phyloP scores from a whole-genome alignment of 2,113 vertebrate species.

The Lanius ludovicianus region DNA sequence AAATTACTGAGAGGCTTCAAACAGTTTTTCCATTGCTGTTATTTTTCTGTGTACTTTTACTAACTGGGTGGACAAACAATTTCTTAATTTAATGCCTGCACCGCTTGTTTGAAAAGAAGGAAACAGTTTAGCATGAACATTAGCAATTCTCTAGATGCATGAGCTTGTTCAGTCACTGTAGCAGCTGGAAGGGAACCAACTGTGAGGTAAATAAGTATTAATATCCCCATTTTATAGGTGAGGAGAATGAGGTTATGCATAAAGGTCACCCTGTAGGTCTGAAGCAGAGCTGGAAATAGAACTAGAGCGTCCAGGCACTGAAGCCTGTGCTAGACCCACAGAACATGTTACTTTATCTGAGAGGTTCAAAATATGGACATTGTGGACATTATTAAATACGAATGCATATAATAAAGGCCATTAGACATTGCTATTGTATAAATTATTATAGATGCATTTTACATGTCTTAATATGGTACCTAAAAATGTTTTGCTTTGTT shows the following conservation, averaged over 20 bases:
- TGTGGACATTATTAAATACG: neutral
- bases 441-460: neutral
- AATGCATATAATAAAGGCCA: neutral
- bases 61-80: neutral
- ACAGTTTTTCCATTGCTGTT: neutral
- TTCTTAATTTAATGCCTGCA: neutral
- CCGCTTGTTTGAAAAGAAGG: neutral
- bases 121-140: neutral
- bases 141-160: constrained; percentile 24
- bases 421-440: neutral
- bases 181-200: constrained; percentile 60
- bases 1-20: neutral
- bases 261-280: constrained; percentile 55
- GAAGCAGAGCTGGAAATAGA: constrained; percentile 58
- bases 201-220: constrained; percentile 68
- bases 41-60: neutral
- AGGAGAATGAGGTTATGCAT: constrained; percentile 55
- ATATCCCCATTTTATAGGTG: constrained; percentile 58
- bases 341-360: neutral
- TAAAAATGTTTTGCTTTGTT: neutral
- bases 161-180: constrained; percentile 34
- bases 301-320: constrained; percentile 33
- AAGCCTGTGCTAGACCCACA: constrained; percentile 18
- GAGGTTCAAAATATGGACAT: neutral
- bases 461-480: neutral